Evolutionary conservation across 2,888 invertebrate genomes (phyloP).

Genomic region (Deilephila porcellus): DNA sequence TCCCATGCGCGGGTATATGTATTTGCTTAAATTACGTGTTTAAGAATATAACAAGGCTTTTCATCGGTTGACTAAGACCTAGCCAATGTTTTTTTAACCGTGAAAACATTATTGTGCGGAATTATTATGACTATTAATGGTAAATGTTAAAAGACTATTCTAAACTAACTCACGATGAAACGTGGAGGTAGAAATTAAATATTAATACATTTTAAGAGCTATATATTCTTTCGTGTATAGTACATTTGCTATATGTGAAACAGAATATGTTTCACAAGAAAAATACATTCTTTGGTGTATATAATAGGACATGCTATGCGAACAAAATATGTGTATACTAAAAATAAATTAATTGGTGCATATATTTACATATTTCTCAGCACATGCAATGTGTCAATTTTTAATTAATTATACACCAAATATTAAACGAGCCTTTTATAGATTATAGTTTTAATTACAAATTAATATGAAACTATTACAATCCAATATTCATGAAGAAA

Average conservation of each 20-base stretch:
- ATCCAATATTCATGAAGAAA: not conserved
- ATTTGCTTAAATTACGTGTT: not conserved
- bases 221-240: slow-evolving; percentile 1
- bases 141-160: not conserved
- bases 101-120: slow-evolving; percentile 1
- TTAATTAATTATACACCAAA: not conserved
- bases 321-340: slow-evolving; percentile 32
- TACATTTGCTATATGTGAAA: not conserved
- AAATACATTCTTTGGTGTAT: slow-evolving; percentile 40
- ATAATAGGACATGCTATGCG: slow-evolving; percentile 16
- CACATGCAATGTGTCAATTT: not conserved
- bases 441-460: not conserved
- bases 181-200: slow-evolving; percentile 35
- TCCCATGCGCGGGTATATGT: not conserved
- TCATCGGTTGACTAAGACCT: slow-evolving; percentile 6
- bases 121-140: slow-evolving; percentile 9
- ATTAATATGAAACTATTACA: not conserved
- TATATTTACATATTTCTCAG: not conserved
- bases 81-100: not conserved
- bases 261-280: not conserved
- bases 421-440: not conserved
- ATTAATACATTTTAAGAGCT: slow-evolving; percentile 13
- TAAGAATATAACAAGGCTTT: not conserved
- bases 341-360: slow-evolving; percentile 34
- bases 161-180: not conserved